Evolutionary conservation across 1,140 invertebrate genomes (phyloP), one percentile per base, ranked within the genome.

Genomic region (Sarcophaga bullata): DNA sequence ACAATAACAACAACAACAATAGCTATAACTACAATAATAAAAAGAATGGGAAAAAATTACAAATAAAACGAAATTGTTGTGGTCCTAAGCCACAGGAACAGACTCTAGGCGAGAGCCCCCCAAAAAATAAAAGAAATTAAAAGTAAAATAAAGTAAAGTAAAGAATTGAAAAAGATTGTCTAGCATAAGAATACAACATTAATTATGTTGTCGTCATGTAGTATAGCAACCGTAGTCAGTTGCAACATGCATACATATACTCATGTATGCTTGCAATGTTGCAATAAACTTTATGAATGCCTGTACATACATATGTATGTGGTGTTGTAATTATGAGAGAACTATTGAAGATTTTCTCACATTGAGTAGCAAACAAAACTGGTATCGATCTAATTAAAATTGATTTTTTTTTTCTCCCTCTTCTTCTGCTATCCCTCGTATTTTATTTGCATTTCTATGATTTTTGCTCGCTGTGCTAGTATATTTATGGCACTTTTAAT

Each of bases 131-230:
- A 37, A 37, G 25, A 37, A 37, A 37, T 37, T 37, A 37, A n/a
- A n/a, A n/a, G n/a, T n/a, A n/a, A n/a, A n/a, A 4, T 37, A 37
- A 37, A 37, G 25, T 37, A 37, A 37, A 37, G 25, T 37, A 37
- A 37, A 37, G 25, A 37, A 37, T 37, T 37, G 17, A 72, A 17
- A 72, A 72, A 72, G 62, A 72, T 19, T 72, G 19, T 25, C 17
- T 6, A 72, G 17, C 10, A 72, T 6, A 49, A 17, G 47, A 76
- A 76, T 49, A 47, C 48, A 78, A 73, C 19, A 50, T 49, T 78
- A 78, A 78, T 78, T 78, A 78, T 78, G 75, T 25, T 78, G 75
- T 78, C 75, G 75, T 78, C 49, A 52, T 50, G 4, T 37, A 37
- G 25, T 11, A 25, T 78, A 78, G 1, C 19, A 15, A 68, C 17